Percentiles rank a stretch among this genome's conserved stretches.
phyloP scores from a whole-genome alignment of 2,888 invertebrate genomes.

The Drosophila hamatofila region DNA sequence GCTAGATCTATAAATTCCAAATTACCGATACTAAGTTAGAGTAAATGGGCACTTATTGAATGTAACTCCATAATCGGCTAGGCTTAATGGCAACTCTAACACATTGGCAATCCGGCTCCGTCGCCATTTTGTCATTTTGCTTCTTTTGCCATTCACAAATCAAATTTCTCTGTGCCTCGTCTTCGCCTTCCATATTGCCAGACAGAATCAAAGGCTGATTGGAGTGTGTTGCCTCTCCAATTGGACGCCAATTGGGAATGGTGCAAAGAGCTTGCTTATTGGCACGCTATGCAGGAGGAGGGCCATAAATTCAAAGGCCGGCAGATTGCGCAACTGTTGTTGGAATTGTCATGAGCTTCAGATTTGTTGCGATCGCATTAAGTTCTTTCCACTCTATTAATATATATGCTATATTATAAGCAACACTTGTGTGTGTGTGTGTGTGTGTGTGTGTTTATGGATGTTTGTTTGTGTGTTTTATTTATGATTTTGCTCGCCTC shows the following conservation, averaged over 20 bases:
- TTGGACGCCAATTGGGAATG: background rate
- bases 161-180: background rate
- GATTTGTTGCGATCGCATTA: conserved; percentile 16
- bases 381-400: conserved; percentile 25
- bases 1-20: too few species aligned
- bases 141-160: background rate
- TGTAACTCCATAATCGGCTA: too few species aligned
- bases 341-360: background rate
- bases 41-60: too few species aligned
- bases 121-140: background rate
- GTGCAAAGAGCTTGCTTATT: background rate
- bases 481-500: conserved; percentile 29
- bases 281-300: background rate
- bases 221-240: background rate
- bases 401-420: conserved; percentile 1
- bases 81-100: too few species aligned
- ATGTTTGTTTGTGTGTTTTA: conserved; percentile 13
- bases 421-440: background rate
- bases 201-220: background rate
- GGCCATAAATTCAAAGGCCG: conserved; percentile 13
- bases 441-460: background rate
- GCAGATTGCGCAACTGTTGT: background rate
- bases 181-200: background rate
- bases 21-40: too few species aligned
- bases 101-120: background rate